A percentile compares a stretch with the other conserved stretches of the same genome.
Evolutionary conservation across 2,888 invertebrate species (phyloP).

Genomic region (Fragum sueziense): DNA sequence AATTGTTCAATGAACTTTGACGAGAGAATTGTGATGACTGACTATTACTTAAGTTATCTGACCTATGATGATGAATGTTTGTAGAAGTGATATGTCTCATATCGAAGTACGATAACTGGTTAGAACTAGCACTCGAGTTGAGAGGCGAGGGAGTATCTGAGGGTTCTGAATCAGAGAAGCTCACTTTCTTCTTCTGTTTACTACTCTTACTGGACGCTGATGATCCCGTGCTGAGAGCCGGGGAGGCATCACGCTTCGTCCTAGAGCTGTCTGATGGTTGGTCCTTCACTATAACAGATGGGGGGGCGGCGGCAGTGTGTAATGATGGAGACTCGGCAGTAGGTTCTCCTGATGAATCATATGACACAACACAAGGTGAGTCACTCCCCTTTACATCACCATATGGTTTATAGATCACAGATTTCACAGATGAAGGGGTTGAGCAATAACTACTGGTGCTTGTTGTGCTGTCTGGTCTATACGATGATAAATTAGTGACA

Average conservation of each 20-base stretch:
- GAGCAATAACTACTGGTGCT: constrained; percentile 76
- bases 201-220: constrained; percentile 58
- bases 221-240: constrained; percentile 60
- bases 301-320: constrained; percentile 38
- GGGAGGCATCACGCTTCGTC: constrained; percentile 55
- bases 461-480: constrained; percentile 74
- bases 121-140: constrained; percentile 53
- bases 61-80: constrained; percentile 10
- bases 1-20: constrained; percentile 46
- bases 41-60: constrained; percentile 7
- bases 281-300: constrained; percentile 45
- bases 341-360: constrained; percentile 53
- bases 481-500: constrained; percentile 31
- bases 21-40: constrained; percentile 34
- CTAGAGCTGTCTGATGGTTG: constrained; percentile 28
- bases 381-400: constrained; percentile 29
- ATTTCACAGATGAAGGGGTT: constrained; percentile 72
- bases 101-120: constrained; percentile 55
- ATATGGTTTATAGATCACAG: constrained; percentile 71
- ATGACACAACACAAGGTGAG: constrained; percentile 51
- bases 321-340: constrained; percentile 39
- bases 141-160: constrained; percentile 59
- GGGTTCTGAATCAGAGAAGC: constrained; percentile 72
- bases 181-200: constrained; percentile 69
- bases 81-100: constrained; percentile 31